Percentiles rank a stretch among this genome's conserved stretches.
These are phyloP conservation scores for Dynastes maya DNA, from an alignment of 2,888 invertebrate genomes.

Conservation along the genomic window DNA sequence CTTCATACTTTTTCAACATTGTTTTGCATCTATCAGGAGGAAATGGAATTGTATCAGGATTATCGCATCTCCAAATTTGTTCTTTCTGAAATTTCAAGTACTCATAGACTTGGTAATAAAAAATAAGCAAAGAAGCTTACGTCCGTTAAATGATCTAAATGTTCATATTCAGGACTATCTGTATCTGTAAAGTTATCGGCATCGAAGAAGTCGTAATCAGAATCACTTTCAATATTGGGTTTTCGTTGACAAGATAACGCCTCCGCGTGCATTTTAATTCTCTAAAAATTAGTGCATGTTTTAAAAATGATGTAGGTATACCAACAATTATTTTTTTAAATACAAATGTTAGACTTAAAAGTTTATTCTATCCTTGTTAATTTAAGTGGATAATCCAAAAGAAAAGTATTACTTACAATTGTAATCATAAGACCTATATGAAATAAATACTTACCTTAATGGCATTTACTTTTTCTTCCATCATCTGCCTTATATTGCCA, in stretches of 20 bases:
- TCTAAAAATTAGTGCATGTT: slow-evolving; percentile 69
- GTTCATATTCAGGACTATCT: slow-evolving; percentile 60
- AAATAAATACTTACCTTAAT: slow-evolving; percentile 71
- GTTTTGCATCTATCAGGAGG: slow-evolving; percentile 63
- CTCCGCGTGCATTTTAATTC: slow-evolving; percentile 67
- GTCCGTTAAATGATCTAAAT: slow-evolving; percentile 24
- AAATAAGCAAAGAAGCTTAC: slow-evolving; percentile 1
- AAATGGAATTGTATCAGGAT: slow-evolving; percentile 15
- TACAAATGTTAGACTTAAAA: not conserved
- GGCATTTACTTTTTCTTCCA: slow-evolving; percentile 88
- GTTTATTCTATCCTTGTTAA: too few relatives aligned
- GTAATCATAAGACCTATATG: too few relatives aligned
- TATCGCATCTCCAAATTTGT: slow-evolving; percentile 53
- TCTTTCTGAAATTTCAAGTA: slow-evolving; percentile 44
- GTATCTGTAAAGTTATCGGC: slow-evolving; percentile 77
- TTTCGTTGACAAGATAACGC: slow-evolving; percentile 64
- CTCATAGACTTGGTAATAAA: not conserved
- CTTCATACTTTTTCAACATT: slow-evolving; percentile 72
- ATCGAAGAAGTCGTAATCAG: slow-evolving; percentile 78
- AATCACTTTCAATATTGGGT: slow-evolving; percentile 65
- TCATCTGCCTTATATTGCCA: slow-evolving; percentile 86
- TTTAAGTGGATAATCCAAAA: too few relatives aligned
- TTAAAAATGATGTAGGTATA: too few relatives aligned
- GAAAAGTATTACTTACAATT: too few relatives aligned
- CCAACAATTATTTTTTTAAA: not conserved